Base-by-base conservation (phyloP, 1,140 invertebrate species). In the Caenorhabditis latens region DNA sequence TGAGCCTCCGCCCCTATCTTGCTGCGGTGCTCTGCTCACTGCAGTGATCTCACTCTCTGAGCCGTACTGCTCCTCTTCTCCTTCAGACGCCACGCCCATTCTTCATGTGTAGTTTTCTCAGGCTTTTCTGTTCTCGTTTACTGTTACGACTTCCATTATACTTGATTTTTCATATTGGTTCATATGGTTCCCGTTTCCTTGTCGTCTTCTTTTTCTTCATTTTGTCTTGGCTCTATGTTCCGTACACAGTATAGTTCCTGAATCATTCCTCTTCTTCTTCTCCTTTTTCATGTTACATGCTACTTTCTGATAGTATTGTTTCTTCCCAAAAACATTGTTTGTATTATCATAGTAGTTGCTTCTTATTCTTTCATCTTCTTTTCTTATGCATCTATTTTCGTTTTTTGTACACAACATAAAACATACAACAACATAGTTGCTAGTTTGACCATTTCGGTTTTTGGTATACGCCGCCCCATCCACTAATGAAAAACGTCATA, bases 81-180 rank as follows among this genome's bases (percentile, higher is more conserved):
- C 42, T 7, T 50, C 71, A 48, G 43, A 79, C 46, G 71, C 71
- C 71, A 79, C 71, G 71, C 71, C 71, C 46, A 9, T 79, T 46
- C 40, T 46, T 71, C 65, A 71, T 79, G 71, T 79, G 71, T 79
- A 79, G 32, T 79, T 79, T 50, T 50, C 71, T 50, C 46, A 79
- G 46, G 40, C 43, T 50, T 32, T 71, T 46, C 65, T 71, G 16
- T 71, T 71, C 65, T 50, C 46, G 46, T 79, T 79, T 79, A 79
- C 71, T 50, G 71, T 79, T 48, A 79, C 46, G 43, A 50, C 71
- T 79, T 50, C 46, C 65, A 71, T 71, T 48, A 71, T 71, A 16
- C n/a, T 21, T 46, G 42, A 46, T 71, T 19, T 16, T 46, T 46
- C 9, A n/a, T 46, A 24, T 48, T 19, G 5, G 40, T 19, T 71